Percentiles rank a stretch among this genome's conserved stretches.
Conservation (phyloP, 2,113 vertebrate species). For the Neodontobutis hainanensis region DNA sequence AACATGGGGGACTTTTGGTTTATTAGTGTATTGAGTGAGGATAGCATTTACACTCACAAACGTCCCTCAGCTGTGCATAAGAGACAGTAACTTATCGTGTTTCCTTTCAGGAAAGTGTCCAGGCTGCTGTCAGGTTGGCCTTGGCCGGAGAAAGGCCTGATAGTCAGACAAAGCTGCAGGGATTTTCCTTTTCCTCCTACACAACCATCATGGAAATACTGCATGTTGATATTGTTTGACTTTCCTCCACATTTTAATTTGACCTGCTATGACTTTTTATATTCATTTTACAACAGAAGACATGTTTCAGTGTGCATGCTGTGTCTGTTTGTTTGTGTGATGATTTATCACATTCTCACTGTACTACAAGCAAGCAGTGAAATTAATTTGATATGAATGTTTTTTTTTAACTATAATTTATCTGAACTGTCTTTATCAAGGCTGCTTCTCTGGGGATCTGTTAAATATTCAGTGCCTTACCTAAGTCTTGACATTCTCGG, state of each 20-base stretch:
- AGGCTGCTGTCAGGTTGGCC: constrained; percentile 48
- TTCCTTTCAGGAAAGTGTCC: constrained; percentile 69
- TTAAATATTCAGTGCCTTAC: constrained; percentile 58
- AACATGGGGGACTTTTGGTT: not conserved
- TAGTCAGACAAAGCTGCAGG: constrained; percentile 31
- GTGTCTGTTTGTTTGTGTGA: too few relatives aligned
- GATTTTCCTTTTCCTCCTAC: constrained; percentile 61
- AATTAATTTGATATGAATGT: constrained; percentile 4
- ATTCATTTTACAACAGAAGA: not conserved
- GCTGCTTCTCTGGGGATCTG: constrained; percentile 11
- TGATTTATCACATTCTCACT: not conserved
- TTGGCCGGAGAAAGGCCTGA: constrained; percentile 50
- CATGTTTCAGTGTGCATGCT: not conserved
- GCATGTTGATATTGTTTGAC: not conserved
- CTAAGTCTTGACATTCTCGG: constrained; percentile 12
- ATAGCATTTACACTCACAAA: not conserved
- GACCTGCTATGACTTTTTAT: constrained; percentile 5
- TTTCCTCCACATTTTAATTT: constrained; percentile 17
- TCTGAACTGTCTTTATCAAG: constrained; percentile 15
- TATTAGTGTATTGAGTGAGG: not conserved
- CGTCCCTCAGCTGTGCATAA: not conserved
- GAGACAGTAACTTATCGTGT: constrained; percentile 47
- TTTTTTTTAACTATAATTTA: not conserved
- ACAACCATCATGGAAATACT: constrained; percentile 17
- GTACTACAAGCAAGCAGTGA: not conserved